A percentile compares a stretch with the other conserved stretches of the same genome.
phyloP scores from a whole-genome alignment of 2,797 vertebrate genomes.

The Argya squamiceps region DNA sequence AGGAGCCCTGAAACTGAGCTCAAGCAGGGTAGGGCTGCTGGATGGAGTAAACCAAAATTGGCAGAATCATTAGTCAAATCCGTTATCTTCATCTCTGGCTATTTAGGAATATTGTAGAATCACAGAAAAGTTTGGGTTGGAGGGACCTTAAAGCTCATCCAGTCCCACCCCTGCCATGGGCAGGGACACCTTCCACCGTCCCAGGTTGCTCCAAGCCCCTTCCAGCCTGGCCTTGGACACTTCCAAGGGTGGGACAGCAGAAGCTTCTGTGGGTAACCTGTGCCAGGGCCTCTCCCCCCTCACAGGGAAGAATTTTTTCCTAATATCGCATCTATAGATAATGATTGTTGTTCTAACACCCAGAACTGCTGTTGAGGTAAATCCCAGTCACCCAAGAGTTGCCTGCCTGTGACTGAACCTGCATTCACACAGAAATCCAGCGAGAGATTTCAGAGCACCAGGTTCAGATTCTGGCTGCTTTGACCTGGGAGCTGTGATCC shows the following conservation, averaged over 20 bases:
- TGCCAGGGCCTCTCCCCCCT: background rate
- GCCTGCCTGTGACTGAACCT: background rate
- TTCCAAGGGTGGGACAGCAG: background rate
- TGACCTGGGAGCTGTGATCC: background rate
- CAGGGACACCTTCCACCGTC: background rate
- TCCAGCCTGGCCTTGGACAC: background rate
- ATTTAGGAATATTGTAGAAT: background rate
- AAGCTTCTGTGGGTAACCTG: background rate
- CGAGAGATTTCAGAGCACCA: background rate
- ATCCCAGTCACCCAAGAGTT: background rate
- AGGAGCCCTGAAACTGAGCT: background rate
- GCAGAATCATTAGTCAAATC: background rate
- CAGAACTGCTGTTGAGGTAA: background rate
- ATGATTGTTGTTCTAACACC: background rate
- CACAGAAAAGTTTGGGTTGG: background rate
- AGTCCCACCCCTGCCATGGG: background rate
- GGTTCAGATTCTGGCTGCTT: background rate
- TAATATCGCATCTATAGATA: background rate
- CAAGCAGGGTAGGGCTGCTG: background rate
- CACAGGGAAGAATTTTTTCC: background rate
- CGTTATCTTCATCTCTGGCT: background rate
- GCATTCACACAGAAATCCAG: too few species aligned
- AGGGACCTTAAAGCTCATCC: background rate
- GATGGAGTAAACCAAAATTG: background rate
- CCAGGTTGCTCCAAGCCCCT: accelerated